Percentiles rank a stretch among this genome's conserved stretches.
These are phyloP conservation scores for Prosopocoilus inquinatus DNA, from an alignment of 2,888 invertebrate species.

Conservation along the genomic window DNA sequence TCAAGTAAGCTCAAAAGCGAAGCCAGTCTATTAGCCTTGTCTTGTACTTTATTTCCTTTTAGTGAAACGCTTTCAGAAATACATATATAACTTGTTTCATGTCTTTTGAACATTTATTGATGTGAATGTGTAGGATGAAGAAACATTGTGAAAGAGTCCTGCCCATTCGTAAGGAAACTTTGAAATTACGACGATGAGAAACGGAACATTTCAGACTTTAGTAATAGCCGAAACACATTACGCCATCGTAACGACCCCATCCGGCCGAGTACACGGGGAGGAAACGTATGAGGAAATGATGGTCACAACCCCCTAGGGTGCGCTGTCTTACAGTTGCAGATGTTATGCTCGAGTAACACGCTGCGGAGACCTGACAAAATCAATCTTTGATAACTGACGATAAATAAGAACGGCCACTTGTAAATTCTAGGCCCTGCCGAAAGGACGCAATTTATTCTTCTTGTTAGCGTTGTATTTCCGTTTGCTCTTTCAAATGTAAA, in stretches of 20 bases:
- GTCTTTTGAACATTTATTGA: no score
- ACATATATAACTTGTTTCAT: no score
- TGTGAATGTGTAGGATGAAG: no score
- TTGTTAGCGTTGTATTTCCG: conserved; percentile 2
- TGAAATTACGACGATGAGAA: neutral
- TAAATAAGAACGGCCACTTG: no score
- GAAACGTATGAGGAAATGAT: conserved; percentile 29
- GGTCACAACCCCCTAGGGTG: conserved; percentile 24
- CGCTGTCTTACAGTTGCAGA: conserved; percentile 26
- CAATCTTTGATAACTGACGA: no score
- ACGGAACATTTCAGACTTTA: conserved; percentile 23
- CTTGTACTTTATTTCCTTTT: no score
- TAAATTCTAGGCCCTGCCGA: no score
- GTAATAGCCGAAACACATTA: conserved; percentile 42
- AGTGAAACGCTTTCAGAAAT: no score
- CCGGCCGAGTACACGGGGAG: conserved; percentile 24
- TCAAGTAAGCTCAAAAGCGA: no score
- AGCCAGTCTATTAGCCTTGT: no score
- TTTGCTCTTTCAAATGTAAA: conserved; percentile 5
- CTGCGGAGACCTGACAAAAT: no score
- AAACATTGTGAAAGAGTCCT: no score
- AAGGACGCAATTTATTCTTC: neutral
- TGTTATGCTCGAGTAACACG: neutral
- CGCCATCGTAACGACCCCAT: conserved; percentile 35
- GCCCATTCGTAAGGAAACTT: neutral